Evolutionary conservation across 2,113 vertebrate genomes (phyloP).

Genomic region (Numenius arquata): DNA sequence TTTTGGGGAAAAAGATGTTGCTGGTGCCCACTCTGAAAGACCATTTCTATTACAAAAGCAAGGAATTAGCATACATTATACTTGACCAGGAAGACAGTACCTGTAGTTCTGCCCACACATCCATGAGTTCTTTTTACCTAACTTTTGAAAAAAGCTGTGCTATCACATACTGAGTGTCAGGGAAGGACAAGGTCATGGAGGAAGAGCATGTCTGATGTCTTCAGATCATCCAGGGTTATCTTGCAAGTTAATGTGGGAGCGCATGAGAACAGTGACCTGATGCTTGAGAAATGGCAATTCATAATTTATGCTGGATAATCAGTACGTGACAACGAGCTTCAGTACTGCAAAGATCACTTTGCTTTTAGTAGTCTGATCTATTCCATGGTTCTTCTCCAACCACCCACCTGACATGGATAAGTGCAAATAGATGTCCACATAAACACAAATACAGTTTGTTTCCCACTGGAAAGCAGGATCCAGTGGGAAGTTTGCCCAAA

Average conservation of each 20-base stretch:
- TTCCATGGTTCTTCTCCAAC: background rate
- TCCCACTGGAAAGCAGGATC: background rate
- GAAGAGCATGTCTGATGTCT: background rate
- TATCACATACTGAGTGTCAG: background rate
- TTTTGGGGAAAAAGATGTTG: background rate
- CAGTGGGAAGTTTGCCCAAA: background rate
- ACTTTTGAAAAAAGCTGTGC: background rate
- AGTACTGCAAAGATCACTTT: background rate
- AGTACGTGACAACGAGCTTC: background rate
- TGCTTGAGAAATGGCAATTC: background rate
- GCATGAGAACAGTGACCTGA: background rate
- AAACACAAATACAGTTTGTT: background rate
- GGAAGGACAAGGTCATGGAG: background rate
- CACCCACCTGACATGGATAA: background rate
- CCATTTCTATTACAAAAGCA: background rate
- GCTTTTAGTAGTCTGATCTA: background rate
- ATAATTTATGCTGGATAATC: background rate
- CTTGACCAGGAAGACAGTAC: background rate
- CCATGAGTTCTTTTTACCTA: background rate
- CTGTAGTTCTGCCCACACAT: background rate
- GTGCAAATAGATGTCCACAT: background rate
- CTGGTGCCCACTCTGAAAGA: background rate
- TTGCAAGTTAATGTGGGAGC: background rate
- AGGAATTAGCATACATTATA: background rate
- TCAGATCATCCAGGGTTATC: background rate